Conservation (phyloP, 2,113 vertebrate species). For the Cottus gobio region DNA sequence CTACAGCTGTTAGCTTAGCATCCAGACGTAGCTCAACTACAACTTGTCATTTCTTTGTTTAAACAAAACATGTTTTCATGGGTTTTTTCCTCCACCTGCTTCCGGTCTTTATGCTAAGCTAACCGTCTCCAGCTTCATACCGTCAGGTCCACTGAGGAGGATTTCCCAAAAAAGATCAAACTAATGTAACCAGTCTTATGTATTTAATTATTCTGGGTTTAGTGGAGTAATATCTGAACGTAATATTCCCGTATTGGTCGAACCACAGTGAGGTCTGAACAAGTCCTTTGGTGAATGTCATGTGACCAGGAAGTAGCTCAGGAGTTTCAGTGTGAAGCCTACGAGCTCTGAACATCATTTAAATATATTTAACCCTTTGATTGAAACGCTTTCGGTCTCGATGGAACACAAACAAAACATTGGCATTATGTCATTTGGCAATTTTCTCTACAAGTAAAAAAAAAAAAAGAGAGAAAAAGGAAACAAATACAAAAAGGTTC, state of each 20-base stretch:
- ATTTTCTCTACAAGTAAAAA: conserved; percentile 58
- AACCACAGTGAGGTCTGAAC: conserved; percentile 6
- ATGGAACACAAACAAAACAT: conserved; percentile 64
- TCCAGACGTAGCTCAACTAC: no score
- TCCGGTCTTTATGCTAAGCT: neutral
- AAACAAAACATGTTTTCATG: no score
- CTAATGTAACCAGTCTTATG: no score
- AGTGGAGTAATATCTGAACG: neutral
- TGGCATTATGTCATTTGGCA: conserved; percentile 81
- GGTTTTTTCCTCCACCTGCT: no score
- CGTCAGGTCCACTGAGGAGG: neutral
- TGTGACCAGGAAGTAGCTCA: neutral
- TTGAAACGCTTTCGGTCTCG: conserved; percentile 9
- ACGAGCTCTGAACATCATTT: conserved; percentile 11
- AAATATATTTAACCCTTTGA: conserved; percentile 31
- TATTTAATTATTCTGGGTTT: neutral
- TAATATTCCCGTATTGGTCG: neutral
- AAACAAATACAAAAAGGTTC: conserved; percentile 69
- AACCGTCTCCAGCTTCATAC: neutral
- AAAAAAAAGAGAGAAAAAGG: conserved; percentile 27
- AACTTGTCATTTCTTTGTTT: no score
- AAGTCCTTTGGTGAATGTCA: conserved; percentile 33
- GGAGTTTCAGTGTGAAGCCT: conserved; percentile 6
- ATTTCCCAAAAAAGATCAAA: neutral
- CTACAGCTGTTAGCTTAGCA: no score